A percentile compares a stretch with the other conserved stretches of the same genome.
phyloP scores from a whole-genome alignment of 1,140 invertebrate species.

The Babylonia areolata region DNA sequence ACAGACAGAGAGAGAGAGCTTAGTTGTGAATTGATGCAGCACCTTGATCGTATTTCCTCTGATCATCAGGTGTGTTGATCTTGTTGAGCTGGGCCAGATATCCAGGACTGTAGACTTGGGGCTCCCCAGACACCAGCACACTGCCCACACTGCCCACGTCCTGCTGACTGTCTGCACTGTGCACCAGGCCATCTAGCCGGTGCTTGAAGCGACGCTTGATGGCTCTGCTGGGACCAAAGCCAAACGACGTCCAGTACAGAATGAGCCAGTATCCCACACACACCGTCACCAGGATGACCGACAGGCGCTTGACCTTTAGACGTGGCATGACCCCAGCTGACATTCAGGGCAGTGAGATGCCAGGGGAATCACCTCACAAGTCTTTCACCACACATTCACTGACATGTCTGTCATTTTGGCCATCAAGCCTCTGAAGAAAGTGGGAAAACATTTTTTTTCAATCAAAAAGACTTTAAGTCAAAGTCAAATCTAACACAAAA shows the following conservation, averaged over 20 bases:
- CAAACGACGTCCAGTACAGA: constrained; percentile 20
- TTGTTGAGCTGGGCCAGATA: constrained; percentile 14
- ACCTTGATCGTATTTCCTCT: constrained; percentile 41
- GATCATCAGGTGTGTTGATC: constrained; percentile 36
- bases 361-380: too few species aligned
- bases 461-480: too few species aligned
- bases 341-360: too few species aligned
- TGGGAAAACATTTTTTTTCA: too few species aligned
- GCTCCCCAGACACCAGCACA: constrained; percentile 6
- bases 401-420: too few species aligned
- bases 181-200: not conserved
- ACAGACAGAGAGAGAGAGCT: too few species aligned
- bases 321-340: constrained; percentile 20
- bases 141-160: too few species aligned
- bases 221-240: not conserved
- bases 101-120: not conserved
- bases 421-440: too few species aligned
- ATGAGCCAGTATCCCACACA: constrained; percentile 25
- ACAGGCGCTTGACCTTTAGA: constrained; percentile 20
- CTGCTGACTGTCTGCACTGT: not conserved
- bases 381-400: too few species aligned
- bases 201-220: constrained; percentile 17
- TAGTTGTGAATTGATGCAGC: too few species aligned
- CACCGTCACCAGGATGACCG: not conserved
- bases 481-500: too few species aligned